phyloP scores from a whole-genome alignment of 2,888 invertebrate genomes.

The Plemyria rubiginata region DNA sequence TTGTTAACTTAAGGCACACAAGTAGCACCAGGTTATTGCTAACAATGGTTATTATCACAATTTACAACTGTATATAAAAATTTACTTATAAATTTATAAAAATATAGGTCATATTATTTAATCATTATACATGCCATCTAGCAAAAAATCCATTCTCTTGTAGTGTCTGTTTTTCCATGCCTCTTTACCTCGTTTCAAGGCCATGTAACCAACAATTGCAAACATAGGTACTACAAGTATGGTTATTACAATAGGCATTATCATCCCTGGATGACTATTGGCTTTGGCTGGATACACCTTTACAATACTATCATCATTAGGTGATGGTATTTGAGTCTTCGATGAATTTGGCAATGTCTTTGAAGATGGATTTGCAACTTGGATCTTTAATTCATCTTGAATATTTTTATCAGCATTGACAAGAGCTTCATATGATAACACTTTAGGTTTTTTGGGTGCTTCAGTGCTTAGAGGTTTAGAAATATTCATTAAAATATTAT shows the following conservation, averaged over 20 bases:
- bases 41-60: slow-evolving; percentile 25
- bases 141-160: slow-evolving; percentile 93
- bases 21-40: slow-evolving; percentile 36
- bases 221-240: slow-evolving; percentile 91
- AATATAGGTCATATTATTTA: slow-evolving; percentile 56
- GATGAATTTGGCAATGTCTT: slow-evolving; percentile 41
- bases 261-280: slow-evolving; percentile 85
- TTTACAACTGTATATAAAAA: slow-evolving; percentile 13
- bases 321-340: slow-evolving; percentile 52
- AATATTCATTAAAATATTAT: slow-evolving; percentile 13
- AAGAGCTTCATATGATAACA: slow-evolving; percentile 61
- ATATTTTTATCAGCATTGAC: slow-evolving; percentile 50
- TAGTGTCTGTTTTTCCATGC: slow-evolving; percentile 95
- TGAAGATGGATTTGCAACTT: slow-evolving; percentile 47
- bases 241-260: slow-evolving; percentile 90
- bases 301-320: slow-evolving; percentile 43
- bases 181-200: slow-evolving; percentile 89
- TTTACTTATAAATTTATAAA: slow-evolving; percentile 14
- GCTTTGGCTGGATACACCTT: slow-evolving; percentile 51
- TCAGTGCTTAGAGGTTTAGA: slow-evolving; percentile 31
- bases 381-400: slow-evolving; percentile 38
- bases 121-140: slow-evolving; percentile 96
- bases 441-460: slow-evolving; percentile 60
- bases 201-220: slow-evolving; percentile 87
- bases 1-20: slow-evolving; percentile 41